These are phyloP conservation scores for Acridotheres tristis DNA, from an alignment of 2,797 vertebrate genomes.

Conservation along the genomic window DNA sequence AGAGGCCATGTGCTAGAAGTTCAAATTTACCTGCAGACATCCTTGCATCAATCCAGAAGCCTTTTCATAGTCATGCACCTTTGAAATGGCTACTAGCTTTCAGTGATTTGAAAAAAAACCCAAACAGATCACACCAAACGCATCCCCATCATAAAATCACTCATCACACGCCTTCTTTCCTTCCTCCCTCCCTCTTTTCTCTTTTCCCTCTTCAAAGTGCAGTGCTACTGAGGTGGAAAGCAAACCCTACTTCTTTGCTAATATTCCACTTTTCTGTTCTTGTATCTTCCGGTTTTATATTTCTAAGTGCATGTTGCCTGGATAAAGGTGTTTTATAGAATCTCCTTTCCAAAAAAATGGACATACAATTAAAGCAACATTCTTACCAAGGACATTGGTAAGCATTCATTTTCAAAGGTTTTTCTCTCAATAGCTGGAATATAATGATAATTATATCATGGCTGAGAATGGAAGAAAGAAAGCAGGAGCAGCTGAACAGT, in stretches of 20 bases:
- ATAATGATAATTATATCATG: neutral
- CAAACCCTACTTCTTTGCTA: neutral
- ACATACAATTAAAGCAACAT: neutral
- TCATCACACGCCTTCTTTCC: fast-evolving
- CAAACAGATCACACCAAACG: neutral
- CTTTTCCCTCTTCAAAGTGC: neutral
- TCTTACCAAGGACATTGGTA: neutral
- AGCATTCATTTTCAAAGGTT: neutral
- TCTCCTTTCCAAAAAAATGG: neutral
- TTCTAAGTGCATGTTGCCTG: neutral
- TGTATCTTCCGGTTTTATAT: neutral
- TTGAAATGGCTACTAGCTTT: neutral
- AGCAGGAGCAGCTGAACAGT: neutral
- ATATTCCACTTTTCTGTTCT: neutral
- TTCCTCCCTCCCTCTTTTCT: too few relatives aligned
- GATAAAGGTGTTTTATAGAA: neutral
- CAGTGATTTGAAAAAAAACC: neutral
- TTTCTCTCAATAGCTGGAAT: neutral
- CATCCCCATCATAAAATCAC: neutral
- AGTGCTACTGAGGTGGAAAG: neutral
- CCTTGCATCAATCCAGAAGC: neutral
- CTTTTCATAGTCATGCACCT: neutral
- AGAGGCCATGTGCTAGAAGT: neutral
- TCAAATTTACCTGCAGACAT: neutral
- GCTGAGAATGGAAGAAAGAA: neutral